phyloP scores from a whole-genome alignment of 2,113 vertebrate genomes.

The Hylia prasina region DNA sequence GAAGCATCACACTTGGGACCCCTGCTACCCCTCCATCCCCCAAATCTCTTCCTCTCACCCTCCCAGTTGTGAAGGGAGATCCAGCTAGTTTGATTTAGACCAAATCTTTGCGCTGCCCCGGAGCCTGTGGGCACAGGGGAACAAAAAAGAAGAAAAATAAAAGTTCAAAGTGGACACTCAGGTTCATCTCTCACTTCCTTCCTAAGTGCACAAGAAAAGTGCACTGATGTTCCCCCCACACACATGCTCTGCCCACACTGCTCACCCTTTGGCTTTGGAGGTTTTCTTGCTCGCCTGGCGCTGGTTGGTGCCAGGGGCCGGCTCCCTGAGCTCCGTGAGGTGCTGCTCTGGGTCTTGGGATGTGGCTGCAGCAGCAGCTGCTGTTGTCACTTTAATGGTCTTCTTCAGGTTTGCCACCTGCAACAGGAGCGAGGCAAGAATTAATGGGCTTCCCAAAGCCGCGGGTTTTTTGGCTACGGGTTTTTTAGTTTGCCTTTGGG shows the following conservation, averaged over 20 bases:
- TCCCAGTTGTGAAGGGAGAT: slow-evolving; percentile 31
- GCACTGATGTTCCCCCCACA: background rate
- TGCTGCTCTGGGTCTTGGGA: slow-evolving; percentile 93
- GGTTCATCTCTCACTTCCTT: background rate
- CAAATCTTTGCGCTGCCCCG: slow-evolving; percentile 97
- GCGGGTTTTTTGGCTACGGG: rapidly evolving
- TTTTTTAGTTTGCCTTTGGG: background rate
- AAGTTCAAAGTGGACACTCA: background rate
- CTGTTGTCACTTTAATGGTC: slow-evolving; percentile 93
- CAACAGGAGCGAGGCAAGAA: background rate
- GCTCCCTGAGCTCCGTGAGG: slow-evolving; percentile 75
- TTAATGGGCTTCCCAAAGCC: background rate
- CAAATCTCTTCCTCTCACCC: slow-evolving; percentile 40
- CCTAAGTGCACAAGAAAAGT: background rate
- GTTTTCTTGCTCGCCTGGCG: slow-evolving; percentile 89
- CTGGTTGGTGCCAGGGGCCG: slow-evolving; percentile 73
- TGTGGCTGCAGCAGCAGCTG: slow-evolving; percentile 87
- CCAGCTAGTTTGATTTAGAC: slow-evolving; percentile 91
- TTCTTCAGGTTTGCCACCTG: slow-evolving; percentile 97
- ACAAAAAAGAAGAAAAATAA: background rate
- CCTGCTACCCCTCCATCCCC: background rate
- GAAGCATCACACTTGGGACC: slow-evolving; percentile 18
- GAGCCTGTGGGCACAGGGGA: slow-evolving; percentile 74
- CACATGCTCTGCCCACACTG: background rate
- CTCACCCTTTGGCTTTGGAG: slow-evolving; percentile 97